Evolutionary conservation across 2,888 invertebrate genomes (phyloP), one percentile per base, ranked within the genome.

Genomic region (Caenorhabditis uteleia): DNA sequence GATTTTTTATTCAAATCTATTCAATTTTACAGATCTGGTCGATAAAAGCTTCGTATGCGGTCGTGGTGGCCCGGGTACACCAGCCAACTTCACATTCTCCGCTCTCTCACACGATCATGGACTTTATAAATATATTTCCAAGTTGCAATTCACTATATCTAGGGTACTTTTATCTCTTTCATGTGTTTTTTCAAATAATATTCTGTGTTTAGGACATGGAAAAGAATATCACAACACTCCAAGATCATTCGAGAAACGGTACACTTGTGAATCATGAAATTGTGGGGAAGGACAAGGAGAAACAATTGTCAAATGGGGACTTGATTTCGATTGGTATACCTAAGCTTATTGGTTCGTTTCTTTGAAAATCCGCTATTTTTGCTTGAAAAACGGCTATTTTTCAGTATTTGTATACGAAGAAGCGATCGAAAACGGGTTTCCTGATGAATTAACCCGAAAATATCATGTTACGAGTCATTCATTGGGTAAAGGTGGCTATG

Each of bases 401-500:
- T n/a, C 43, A 66, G 67, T 65, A n/a, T 74, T 69, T 44, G 50
- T 72, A 12, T 74, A 51, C 58, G 61, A 74, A 42, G 55, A 54
- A 36, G 16, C 25, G 3, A 39, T 40, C n/a, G 64, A 50, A 2
- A 25, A 34, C 6, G 49, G 50, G 20, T 60, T 60, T 53, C 74
- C 74, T 4, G 54, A 60, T 5, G 54, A 57, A 26, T 44, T 74
- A 16, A 55, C 56, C 18, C 38, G 45, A 20, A 57, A 66, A 14
- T 72, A 68, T 39, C 58, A 70, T 18, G 64, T 74, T 49, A 72
- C 74, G 14, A 65, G 56, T 45, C 59, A 59, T 31, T 49, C 54
- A 0, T 38, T 74, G 23, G 74, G 74, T 38, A 71, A 67, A 45
- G 74, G 74, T n/a, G 69, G 74, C 7, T 74, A 71, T 31, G 74